A percentile compares a stretch with the other conserved stretches of the same genome.
phyloP scores from a whole-genome alignment of 2,113 vertebrate species.

The Regulus satrapa region DNA sequence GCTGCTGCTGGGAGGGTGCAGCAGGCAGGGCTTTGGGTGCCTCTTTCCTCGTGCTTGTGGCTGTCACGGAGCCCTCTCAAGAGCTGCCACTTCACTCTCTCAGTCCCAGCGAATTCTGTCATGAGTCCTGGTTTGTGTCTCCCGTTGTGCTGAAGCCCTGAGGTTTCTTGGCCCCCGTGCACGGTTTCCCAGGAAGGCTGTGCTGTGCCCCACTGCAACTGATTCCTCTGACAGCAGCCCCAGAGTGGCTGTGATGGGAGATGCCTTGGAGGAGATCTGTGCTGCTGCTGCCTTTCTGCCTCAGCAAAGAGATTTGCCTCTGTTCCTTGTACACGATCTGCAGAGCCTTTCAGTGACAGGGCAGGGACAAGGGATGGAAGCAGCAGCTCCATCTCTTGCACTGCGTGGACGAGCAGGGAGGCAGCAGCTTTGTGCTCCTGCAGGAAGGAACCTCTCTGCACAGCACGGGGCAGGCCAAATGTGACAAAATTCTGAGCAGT shows the following conservation, averaged over 20 bases:
- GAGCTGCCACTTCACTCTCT: not conserved
- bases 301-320: not conserved
- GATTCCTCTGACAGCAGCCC: not conserved
- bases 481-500: not conserved
- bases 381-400: not conserved
- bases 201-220: not conserved
- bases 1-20: not conserved
- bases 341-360: not conserved
- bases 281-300: not conserved
- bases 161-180: no score
- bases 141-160: not conserved
- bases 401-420: not conserved
- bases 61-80: not conserved
- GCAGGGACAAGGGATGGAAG: not conserved
- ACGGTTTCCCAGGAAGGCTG: not conserved
- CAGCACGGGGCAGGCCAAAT: not conserved
- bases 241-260: not conserved
- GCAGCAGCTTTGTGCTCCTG: not conserved
- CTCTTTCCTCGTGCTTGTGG: rapidly evolving
- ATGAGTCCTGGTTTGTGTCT: not conserved
- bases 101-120: not conserved
- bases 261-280: not conserved
- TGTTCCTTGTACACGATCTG: not conserved
- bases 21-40: not conserved
- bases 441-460: not conserved